Base-by-base conservation (phyloP, 2,113 vertebrate genomes). In the Cynopterus brachyotis region DNA sequence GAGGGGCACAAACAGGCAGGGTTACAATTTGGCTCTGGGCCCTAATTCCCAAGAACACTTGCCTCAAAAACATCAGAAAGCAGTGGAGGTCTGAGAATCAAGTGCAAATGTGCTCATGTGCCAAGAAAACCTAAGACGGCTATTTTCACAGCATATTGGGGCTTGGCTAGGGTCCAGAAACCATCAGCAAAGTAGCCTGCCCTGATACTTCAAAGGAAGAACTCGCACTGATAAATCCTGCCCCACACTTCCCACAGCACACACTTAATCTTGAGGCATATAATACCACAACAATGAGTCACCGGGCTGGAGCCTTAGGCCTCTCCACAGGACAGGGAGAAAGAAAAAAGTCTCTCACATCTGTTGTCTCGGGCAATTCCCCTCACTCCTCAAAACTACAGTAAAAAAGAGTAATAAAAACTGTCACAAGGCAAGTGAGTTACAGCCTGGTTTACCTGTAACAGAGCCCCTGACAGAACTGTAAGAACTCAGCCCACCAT, bases 161-260 rank as follows among this genome's bases (percentile, higher is more conserved):
- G 80, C 79, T 96, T 97, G 98, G 98, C 97, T 12, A 5, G 17
- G 10, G 79, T 93, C 97, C 98, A 97, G 96, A 96, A 93, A 60
- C 89, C 95, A 94, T 98, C 97, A 96, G 84, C 81, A 79, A 96
- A 97, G 94, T 96, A 95, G 97, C 95, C 86, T 96, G 91, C 91
- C 91, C 93, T 35, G 64, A 93, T 97, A 97, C 97, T 95, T 98
- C 98, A 98, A 97, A 98, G 97, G 86, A 94, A 91, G 91, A 92
- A 67, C 78, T 91, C 17, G 8, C 73, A 80, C 98, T 96, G 98
- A 97, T 97, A 97, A 97, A 97, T 96, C 93, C 97, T 97, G 93
- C 80, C 96, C 96, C 94, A 97, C 97, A 95, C 97, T 97, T 82
- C 87, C 78, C 75, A 86, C 75, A 90, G 85, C 59, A 76, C 94